A percentile compares a stretch with the other conserved stretches of the same genome.
Evolutionary conservation across 2,888 invertebrate species (phyloP).

Genomic region (Matsumyia berberina): DNA sequence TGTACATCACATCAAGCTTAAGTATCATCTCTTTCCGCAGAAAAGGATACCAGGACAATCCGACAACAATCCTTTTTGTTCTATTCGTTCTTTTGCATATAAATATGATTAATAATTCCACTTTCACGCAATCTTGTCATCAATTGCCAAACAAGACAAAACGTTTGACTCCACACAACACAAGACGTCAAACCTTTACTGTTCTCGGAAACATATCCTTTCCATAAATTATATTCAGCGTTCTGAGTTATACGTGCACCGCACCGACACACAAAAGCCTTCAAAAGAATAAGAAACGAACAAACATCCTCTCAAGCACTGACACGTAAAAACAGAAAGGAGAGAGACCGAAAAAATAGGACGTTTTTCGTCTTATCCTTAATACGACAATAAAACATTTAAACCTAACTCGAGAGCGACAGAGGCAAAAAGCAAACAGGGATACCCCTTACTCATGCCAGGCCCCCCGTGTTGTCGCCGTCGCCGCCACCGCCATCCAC

Average conservation of each 20-base stretch:
- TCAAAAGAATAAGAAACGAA: constrained; percentile 10
- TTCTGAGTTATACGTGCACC: constrained; percentile 24
- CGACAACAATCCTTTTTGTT: constrained; percentile 11
- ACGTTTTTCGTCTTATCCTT: constrained; percentile 69
- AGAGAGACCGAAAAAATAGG: constrained; percentile 53
- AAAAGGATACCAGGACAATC: constrained; percentile 12
- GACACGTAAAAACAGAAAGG: constrained; percentile 29
- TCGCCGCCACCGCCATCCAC: too few species aligned
- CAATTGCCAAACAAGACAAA: constrained; percentile 71
- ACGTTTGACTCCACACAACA: constrained; percentile 61
- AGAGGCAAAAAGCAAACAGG: constrained; percentile 71
- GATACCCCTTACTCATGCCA: constrained; percentile 7
- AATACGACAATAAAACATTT: constrained; percentile 70
- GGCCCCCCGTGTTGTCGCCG: too few species aligned
- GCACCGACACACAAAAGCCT: constrained; percentile 28
- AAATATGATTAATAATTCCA: constrained; percentile 73
- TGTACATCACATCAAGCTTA: background rate
- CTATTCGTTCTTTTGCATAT: constrained; percentile 7
- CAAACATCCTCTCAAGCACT: constrained; percentile 33
- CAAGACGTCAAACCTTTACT: constrained; percentile 66
- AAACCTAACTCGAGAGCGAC: constrained; percentile 68
- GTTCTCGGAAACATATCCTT: constrained; percentile 56
- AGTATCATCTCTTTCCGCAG: background rate
- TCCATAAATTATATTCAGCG: constrained; percentile 62
- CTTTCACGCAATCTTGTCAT: constrained; percentile 73